phyloP scores from a whole-genome alignment of 2,797 vertebrate genomes.

The Anabacerthia variegaticeps region DNA sequence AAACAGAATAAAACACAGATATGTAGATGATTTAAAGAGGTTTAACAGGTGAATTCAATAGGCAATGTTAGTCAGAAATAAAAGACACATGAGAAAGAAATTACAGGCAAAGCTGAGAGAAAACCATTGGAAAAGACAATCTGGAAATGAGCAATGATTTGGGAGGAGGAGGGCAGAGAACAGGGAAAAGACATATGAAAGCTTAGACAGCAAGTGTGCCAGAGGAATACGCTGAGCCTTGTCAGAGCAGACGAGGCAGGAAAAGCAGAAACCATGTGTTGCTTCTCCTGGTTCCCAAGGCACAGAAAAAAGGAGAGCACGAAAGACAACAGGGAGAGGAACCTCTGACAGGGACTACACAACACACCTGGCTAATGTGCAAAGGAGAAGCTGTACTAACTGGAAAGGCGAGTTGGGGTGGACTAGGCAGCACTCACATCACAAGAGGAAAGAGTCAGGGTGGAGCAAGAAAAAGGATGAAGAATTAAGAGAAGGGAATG shows the following conservation, averaged over 20 bases:
- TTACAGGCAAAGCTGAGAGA: not conserved
- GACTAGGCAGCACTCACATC: fast-evolving
- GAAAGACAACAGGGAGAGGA: not conserved
- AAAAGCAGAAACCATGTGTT: not conserved
- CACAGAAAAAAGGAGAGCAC: not conserved
- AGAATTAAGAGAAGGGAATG: not conserved
- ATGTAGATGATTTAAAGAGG: not conserved
- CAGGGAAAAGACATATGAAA: not conserved
- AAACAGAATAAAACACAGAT: not conserved
- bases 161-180: not conserved
- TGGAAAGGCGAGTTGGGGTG: conserved; percentile 7
- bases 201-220: not conserved
- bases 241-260: not conserved
- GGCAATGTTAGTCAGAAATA: not conserved
- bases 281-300: not conserved
- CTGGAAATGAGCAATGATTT: not conserved
- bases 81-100: not conserved
- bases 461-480: not conserved
- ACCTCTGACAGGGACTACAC: not conserved
- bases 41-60: not conserved
- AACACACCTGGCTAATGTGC: fast-evolving
- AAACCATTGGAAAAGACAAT: not conserved
- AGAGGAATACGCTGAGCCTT: not conserved
- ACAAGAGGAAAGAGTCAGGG: not conserved
- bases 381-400: not conserved